A percentile compares a stretch with the other conserved stretches of the same genome.
These are phyloP conservation scores for Apamea monoglypha DNA, from an alignment of 2,888 invertebrate genomes.

Conservation along the genomic window DNA sequence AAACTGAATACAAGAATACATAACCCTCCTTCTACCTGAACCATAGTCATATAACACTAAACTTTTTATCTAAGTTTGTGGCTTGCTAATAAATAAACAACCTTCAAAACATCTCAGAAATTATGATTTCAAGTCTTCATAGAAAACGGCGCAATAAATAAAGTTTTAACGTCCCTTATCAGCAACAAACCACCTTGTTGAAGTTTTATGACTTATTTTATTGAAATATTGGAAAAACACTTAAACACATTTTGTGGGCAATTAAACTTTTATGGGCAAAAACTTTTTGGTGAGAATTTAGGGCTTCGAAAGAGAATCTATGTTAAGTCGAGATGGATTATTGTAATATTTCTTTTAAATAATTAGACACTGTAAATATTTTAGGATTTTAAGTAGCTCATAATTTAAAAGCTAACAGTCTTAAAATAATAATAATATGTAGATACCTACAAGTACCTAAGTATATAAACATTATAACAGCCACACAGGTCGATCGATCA, in stretches of 20 bases:
- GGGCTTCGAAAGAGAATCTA: background rate
- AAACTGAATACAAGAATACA: background rate
- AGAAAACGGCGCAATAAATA: constrained; percentile 35
- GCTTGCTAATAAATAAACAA: constrained; percentile 3
- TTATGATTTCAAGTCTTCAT: constrained; percentile 22
- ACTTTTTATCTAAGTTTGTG: background rate
- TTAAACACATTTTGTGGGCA: constrained; percentile 45
- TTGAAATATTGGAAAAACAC: constrained; percentile 57
- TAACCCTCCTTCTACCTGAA: background rate
- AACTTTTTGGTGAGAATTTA: constrained; percentile 34
- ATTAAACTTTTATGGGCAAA: constrained; percentile 45
- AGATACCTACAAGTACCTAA: too few relatives aligned
- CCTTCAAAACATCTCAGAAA: constrained; percentile 1
- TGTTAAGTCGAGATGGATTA: constrained; percentile 1
- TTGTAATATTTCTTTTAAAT: constrained; percentile 1
- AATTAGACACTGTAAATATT: background rate
- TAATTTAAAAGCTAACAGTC: background rate
- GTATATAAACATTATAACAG: too few relatives aligned
- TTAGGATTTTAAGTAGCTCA: background rate
- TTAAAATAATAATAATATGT: background rate
- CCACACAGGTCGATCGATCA: too few relatives aligned
- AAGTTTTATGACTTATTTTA: constrained; percentile 53
- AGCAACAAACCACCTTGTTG: constrained; percentile 45
- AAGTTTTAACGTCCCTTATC: constrained; percentile 39
- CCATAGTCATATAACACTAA: background rate